Evolutionary conservation across 2,888 invertebrate genomes (phyloP).

Genomic region (Netelia inedita): DNA sequence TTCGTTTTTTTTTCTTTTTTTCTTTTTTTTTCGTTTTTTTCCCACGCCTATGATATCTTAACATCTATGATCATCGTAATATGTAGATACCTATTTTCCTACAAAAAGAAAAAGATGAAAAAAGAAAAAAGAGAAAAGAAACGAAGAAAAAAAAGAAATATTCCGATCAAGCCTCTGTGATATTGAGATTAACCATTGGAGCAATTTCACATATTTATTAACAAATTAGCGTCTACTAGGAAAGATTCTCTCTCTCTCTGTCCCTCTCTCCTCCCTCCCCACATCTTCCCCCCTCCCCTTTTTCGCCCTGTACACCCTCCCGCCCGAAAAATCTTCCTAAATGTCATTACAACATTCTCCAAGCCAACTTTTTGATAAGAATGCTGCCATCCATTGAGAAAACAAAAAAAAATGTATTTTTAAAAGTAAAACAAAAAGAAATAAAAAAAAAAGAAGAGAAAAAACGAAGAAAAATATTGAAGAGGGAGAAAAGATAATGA

Average conservation of each 20-base stretch:
- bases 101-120: conserved; percentile 75
- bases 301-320: conserved; percentile 23
- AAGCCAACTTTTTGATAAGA: conserved; percentile 84
- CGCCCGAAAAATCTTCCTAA: conserved; percentile 78
- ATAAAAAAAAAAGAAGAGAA: conserved; percentile 64
- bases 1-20: conserved; percentile 21
- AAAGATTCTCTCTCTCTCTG: conserved; percentile 51
- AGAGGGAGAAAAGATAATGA: conserved; percentile 58
- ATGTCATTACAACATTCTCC: conserved; percentile 84
- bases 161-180: conserved; percentile 85
- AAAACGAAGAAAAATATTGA: conserved; percentile 46
- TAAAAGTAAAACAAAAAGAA: conserved; percentile 79
- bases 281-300: neutral
- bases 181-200: conserved; percentile 83
- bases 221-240: conserved; percentile 78
- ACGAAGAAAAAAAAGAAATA: conserved; percentile 74
- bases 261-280: neutral
- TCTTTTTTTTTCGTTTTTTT: conserved; percentile 30
- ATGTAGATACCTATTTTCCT: conserved; percentile 85
- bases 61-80: conserved; percentile 80
- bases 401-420: conserved; percentile 81
- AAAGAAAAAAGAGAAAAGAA: conserved; percentile 68
- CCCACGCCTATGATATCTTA: conserved; percentile 63
- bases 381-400: conserved; percentile 81
- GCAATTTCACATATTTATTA: conserved; percentile 82